Conservation (phyloP, 2,113 vertebrate species). For the Bubo blakistoni region DNA sequence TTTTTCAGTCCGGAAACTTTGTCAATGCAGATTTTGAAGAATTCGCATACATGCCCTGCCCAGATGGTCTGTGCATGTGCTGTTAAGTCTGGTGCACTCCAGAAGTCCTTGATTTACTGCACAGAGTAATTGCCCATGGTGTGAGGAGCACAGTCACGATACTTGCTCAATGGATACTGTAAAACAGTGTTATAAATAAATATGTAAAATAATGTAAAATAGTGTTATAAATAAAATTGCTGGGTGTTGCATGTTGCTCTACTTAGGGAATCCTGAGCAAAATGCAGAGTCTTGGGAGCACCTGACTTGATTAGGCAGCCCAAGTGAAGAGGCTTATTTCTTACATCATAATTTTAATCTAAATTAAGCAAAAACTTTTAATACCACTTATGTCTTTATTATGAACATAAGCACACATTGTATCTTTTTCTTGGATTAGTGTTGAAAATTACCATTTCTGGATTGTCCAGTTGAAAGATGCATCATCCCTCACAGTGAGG, state of each 20-base stretch:
- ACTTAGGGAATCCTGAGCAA: not conserved
- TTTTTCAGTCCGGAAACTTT: not conserved
- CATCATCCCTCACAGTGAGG: not conserved
- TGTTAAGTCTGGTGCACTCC: not conserved
- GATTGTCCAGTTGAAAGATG: not conserved
- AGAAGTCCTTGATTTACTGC: constrained; percentile 26
- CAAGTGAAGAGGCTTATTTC: not conserved
- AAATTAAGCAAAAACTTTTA: not conserved
- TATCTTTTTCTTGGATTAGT: not conserved
- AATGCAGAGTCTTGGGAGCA: not conserved
- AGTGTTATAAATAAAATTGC: no score
- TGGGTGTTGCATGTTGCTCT: not conserved
- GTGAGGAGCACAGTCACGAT: not conserved
- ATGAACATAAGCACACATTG: not conserved
- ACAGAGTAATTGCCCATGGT: not conserved
- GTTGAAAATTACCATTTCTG: not conserved
- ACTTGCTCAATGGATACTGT: not conserved
- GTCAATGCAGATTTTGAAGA: not conserved
- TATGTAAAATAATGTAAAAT: no score
- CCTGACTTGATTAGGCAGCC: not conserved
- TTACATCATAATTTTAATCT: not conserved
- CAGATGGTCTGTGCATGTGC: constrained; percentile 27
- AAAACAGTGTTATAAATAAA: not conserved
- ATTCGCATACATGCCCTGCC: not conserved
- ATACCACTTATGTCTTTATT: not conserved